These are phyloP conservation scores for Oceanodroma leucorhoa DNA, from an alignment of 2,797 vertebrate species.

Conservation along the genomic window DNA sequence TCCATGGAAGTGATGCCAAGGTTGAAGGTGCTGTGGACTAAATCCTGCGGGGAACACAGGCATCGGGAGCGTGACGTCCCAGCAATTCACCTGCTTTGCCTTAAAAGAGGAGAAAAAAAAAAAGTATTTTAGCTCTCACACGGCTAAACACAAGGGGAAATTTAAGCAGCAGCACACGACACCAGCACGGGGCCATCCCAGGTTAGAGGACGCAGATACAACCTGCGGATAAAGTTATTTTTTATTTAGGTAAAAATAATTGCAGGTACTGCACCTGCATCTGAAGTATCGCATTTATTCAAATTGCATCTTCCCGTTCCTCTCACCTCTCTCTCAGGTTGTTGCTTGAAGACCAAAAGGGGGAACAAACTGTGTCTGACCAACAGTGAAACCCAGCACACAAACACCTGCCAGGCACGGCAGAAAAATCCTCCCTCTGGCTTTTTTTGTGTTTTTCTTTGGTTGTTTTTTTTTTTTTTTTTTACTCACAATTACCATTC, in stretches of 20 bases:
- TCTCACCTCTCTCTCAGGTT: accelerated
- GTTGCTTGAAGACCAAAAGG: neutral
- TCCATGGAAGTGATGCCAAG: neutral
- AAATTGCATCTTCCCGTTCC: neutral
- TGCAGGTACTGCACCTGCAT: neutral
- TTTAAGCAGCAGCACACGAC: accelerated
- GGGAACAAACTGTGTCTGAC: neutral
- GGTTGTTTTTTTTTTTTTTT: neutral
- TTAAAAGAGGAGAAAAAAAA: neutral
- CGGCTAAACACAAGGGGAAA: neutral
- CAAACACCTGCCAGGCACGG: neutral
- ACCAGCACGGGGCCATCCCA: accelerated
- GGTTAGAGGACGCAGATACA: accelerated
- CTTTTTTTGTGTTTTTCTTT: neutral
- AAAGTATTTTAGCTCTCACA: neutral
- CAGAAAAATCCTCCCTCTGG: neutral
- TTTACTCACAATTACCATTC: no score
- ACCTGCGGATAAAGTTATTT: neutral
- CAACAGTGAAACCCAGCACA: accelerated
- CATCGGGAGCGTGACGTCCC: accelerated
- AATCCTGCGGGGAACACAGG: accelerated
- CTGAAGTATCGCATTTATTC: accelerated
- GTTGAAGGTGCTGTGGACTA: neutral
- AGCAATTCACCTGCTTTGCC: neutral
- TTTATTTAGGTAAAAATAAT: neutral